Evolutionary conservation across 2,888 invertebrate species (phyloP), one percentile per base, ranked within the genome.

Genomic region (Mongoloraphidia duomilia): DNA sequence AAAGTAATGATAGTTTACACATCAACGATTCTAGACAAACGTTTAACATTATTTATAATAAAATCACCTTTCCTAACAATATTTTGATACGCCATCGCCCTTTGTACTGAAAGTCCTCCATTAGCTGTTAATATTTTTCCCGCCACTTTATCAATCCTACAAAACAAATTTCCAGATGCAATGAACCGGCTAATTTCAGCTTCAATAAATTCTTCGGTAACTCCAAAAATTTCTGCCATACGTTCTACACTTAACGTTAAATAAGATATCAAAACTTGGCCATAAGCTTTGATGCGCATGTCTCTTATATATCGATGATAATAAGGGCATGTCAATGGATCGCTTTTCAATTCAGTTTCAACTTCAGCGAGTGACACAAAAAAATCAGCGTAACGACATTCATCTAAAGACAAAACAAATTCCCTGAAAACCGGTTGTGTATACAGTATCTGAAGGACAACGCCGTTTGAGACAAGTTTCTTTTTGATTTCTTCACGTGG

Each of bases 391-490:
- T 84, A 85, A 49, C 77, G 76, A 57, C 83, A 82, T 51, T 82
- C 73, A 64, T 82, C 82, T 35, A 84, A 65, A 0, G 82, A 77
- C 34, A 56, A 57, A 13, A 63, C 53, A 48, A 80, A 89, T 47
- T 77, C 73, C 56, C 79, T 77, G 1, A 84, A 74, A 52, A 79
- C 77, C 3, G 77, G 72, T 55, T 79, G 68, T 49, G 77, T 76
- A 60, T 86, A 84, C 36, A 90, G 68, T n/a, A 84, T 83, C 65
- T 90, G 86, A 57, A 85, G 75, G 51, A 91, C 83, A 65, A 90
- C 88, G 1, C 87, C 54, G 49, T 65, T 65, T 14, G 63, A 60
- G 51, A 69, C 63, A 34, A 71, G 58, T 50, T 64, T 62, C 49
- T 63, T 62, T 48, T 65, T 61, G 36, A 70, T 52, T 39, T 68